Evolutionary conservation across 2,113 vertebrate species (phyloP), one percentile per base, ranked within the genome.

Genomic region (Hirundichthys speculiger): DNA sequence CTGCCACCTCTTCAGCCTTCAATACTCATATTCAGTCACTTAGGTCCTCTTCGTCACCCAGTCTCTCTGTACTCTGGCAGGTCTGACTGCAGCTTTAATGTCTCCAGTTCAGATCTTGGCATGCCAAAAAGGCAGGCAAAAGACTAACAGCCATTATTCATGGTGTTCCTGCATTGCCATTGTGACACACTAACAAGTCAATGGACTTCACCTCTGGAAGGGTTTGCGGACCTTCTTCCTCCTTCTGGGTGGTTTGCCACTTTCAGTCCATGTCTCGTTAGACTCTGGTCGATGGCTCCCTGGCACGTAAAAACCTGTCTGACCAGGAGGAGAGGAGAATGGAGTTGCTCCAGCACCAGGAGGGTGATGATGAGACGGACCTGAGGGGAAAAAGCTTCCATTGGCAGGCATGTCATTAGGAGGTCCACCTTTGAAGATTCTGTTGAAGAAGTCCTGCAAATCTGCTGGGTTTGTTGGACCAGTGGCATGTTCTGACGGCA

Each of bases 211-310:
- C 85, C 92, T 94, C 79, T 95, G 96, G 80, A 97, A 94, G 19
- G 95, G 95, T 82, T 96, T 94, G 22, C 95, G 94, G 27, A 94
- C 91, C 89, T 96, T 97, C 90, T 95, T 96, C 86, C 93, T 93
- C 75, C 94, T 85, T 41, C 95, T 91, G 1, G 89, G 87, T 2
- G 92, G 90, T 83, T 94, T 97, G 9, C 92, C 84, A 8, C 93
- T 91, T 16, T 94, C 93, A 2, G 82, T 65, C 89, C 86, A 90
- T 3, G 82, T 21, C 55, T 92, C 92, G 4, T 68, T 73, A 43
- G 55, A 80, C 69, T 92, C 93, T 73, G 84, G 89, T 61, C 84
- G 87, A 27, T 46, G 89, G 69, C 64, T 61, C 64, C 88, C 87
- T 0, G 90, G 86, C 16, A 91, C 83, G 75, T 88, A 94, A 41